Evolutionary conservation across 53 echinoderm and acorn worm genomes (phyloP).

Genomic region (Holothuria leucospilota): DNA sequence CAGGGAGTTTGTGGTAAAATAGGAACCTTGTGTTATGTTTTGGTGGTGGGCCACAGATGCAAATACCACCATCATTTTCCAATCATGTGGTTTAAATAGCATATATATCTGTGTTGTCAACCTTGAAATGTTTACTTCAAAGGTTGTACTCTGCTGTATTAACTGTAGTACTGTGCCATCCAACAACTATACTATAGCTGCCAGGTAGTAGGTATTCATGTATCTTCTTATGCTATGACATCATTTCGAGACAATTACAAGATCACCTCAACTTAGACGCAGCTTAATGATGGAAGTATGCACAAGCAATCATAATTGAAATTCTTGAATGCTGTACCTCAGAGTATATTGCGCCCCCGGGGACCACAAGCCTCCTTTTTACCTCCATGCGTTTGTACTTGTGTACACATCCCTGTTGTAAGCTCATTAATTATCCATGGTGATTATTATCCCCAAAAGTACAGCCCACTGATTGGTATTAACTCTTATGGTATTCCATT

Average conservation of each 20-base stretch:
- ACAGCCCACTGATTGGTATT: constrained; percentile 28
- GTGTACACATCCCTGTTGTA: not conserved
- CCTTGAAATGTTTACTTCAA: too few species aligned
- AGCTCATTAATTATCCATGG: constrained; percentile 3
- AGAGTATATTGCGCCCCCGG: not conserved
- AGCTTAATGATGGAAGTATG: constrained; percentile 34
- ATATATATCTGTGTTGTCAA: too few species aligned
- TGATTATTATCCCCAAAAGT: constrained; percentile 19
- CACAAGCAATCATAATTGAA: constrained; percentile 32
- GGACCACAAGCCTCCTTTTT: not conserved
- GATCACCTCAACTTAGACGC: constrained; percentile 35
- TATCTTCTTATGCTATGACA: too few species aligned
- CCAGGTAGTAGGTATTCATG: too few species aligned
- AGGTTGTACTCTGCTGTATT: too few species aligned
- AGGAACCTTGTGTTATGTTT: too few species aligned
- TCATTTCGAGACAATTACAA: constrained; percentile 13
- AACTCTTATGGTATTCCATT: constrained; percentile 32
- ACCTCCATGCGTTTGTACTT: constrained; percentile 4
- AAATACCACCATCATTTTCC: too few species aligned
- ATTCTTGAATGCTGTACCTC: constrained; percentile 23
- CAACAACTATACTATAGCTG: too few species aligned
- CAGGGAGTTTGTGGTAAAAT: too few species aligned
- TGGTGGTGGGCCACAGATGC: too few species aligned
- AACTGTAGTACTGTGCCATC: too few species aligned
- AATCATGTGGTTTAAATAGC: too few species aligned